Evolutionary conservation across 2,888 invertebrate genomes (phyloP).

Genomic region (Zaprionus obscuricornis): DNA sequence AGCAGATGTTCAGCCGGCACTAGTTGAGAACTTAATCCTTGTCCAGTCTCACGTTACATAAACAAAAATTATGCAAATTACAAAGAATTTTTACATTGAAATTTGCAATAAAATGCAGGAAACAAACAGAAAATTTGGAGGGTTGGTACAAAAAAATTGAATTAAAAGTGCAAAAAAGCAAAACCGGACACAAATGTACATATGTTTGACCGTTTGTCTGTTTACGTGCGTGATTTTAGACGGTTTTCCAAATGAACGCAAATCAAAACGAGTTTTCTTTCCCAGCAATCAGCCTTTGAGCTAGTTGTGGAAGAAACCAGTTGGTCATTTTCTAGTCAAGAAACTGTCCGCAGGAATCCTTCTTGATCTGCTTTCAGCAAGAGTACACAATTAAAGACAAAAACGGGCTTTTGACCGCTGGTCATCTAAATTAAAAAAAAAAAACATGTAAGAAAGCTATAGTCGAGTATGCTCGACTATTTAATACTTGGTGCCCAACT

Average conservation of each 20-base stretch:
- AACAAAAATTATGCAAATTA: conserved; percentile 58
- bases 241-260: conserved; percentile 11
- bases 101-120: conserved; percentile 44
- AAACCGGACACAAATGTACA: conserved; percentile 28
- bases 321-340: conserved; percentile 37
- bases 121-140: conserved; percentile 32
- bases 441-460: too few species aligned
- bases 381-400: too few species aligned
- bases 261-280: conserved; percentile 60
- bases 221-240: conserved; percentile 19
- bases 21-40: conserved; percentile 1
- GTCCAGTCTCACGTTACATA: conserved; percentile 42
- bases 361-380: too few species aligned
- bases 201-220: conserved; percentile 32
- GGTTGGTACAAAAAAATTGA: conserved; percentile 43
- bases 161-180: conserved; percentile 37
- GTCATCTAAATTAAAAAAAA: too few species aligned
- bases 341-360: too few species aligned
- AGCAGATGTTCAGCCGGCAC: conserved; percentile 11
- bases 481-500: too few species aligned
- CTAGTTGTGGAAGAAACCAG: conserved; percentile 47
- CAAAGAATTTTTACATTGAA: conserved; percentile 27
- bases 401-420: too few species aligned
- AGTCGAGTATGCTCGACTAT: too few species aligned
- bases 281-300: conserved; percentile 41